Conservation (phyloP, 1,140 invertebrate species). For the Heliconius himera region DNA sequence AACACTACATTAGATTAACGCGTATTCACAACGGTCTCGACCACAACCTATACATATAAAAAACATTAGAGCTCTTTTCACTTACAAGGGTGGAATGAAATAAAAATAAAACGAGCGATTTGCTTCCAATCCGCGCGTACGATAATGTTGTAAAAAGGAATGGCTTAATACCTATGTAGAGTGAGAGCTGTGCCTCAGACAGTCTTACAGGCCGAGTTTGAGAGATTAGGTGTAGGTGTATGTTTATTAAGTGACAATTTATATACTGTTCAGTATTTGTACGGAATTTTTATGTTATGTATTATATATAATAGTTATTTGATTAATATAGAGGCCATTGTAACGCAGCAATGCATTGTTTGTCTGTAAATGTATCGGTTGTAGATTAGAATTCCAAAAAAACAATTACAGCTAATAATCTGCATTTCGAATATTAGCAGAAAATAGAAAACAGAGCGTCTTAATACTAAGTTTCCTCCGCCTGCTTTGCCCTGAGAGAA, state of each 20-base stretch:
- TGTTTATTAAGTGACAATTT: neutral
- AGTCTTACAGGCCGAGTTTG: neutral
- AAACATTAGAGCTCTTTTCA: slow-evolving; percentile 7
- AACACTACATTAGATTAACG: neutral
- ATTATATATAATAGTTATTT: too few relatives aligned
- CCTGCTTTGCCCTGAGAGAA: too few relatives aligned
- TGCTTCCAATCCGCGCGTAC: slow-evolving; percentile 32
- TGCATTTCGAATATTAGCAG: too few relatives aligned
- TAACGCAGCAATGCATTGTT: too few relatives aligned
- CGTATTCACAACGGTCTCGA: neutral
- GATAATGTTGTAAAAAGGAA: slow-evolving; percentile 26
- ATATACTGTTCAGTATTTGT: neutral
- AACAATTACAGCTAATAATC: too few relatives aligned
- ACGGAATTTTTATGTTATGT: too few relatives aligned
- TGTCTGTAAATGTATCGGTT: too few relatives aligned
- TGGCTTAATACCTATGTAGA: slow-evolving; percentile 22
- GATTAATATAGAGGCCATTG: too few relatives aligned
- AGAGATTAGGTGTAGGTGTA: neutral
- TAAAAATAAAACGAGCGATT: slow-evolving; percentile 38
- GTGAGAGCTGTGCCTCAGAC: neutral
- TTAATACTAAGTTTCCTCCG: too few relatives aligned
- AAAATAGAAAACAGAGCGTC: too few relatives aligned
- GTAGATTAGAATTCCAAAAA: too few relatives aligned
- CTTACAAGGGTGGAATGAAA: slow-evolving; percentile 17
- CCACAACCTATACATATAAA: slow-evolving; percentile 41